Evolutionary conservation across 2,888 invertebrate genomes (phyloP).

Genomic region (Troides oblongomaculatus): DNA sequence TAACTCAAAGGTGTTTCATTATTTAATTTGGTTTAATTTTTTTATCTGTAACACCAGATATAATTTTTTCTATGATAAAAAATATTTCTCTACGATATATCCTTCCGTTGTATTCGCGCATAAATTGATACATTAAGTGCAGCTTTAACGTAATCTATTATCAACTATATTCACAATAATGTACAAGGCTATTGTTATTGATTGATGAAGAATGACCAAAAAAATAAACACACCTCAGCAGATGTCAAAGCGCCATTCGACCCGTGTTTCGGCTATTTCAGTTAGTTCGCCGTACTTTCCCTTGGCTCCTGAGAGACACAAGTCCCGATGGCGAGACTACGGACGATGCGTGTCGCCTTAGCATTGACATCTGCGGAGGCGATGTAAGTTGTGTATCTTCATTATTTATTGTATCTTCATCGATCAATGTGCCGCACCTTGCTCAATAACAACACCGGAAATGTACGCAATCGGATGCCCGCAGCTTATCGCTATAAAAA

Average conservation of each 20-base stretch:
- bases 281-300: constrained; percentile 31
- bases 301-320: constrained; percentile 30
- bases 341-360: constrained; percentile 25
- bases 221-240: constrained; percentile 21
- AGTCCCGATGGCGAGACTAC: constrained; percentile 19
- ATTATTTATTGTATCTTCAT: constrained; percentile 27
- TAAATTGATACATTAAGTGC: constrained; percentile 19
- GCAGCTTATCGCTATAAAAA: constrained; percentile 19
- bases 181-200: constrained; percentile 21
- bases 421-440: constrained; percentile 29
- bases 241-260: constrained; percentile 29
- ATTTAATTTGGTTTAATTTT: background rate
- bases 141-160: constrained; percentile 21
- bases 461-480: background rate
- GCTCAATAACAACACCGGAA: background rate
- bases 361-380: constrained; percentile 29
- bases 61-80: background rate
- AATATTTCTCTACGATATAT: background rate
- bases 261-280: constrained; percentile 30
- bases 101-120: constrained; percentile 5
- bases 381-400: constrained; percentile 29
- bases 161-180: constrained; percentile 6
- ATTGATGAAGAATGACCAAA: constrained; percentile 25
- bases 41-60: background rate
- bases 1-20: constrained; percentile 11